Base-by-base conservation (phyloP, 2,797 vertebrate species). In the Pseudomugil tenellus region DNA sequence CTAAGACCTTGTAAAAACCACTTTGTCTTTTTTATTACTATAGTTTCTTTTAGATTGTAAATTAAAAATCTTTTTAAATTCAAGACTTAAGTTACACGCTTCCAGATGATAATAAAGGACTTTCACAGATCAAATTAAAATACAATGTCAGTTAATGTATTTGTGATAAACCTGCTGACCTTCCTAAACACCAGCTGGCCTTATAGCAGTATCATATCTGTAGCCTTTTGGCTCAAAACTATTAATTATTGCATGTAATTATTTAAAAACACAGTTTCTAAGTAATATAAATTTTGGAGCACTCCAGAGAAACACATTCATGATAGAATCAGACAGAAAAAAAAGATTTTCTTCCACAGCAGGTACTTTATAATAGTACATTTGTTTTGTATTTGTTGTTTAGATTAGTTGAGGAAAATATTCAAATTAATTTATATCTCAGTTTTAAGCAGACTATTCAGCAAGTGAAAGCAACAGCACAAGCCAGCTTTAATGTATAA, bases 401-500 rank as follows among this genome's bases (percentile, higher is more conserved):
- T 26, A 1, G 13, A 26, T 1, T 60, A 65, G 26, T 41, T 16
- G 10, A 23, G 16, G 39, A 0, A 17, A 26, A 52, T 41, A 21
- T 71, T 58, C 1, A 62, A 73, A 58, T 35, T 6, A 26, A 12
- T 3, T 13, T 19, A 11, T 8, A 13, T 37, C 3, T 66, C 54
- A 19, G 63, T 79, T 53, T 73, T 35, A 53, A 76, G 13, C 6
- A 16, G 21, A 54, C 0, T 25, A 11, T 63, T 66, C 31, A 61
- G 31, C 13, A 2, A 5, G 32, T 41, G 43, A 63, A 74, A 68
- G 37, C 71, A 32, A 52, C 37, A 58, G 55, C 69, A 79, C 41
- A 41, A 34, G 37, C 49, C 64, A 48, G 43, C 68, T 70, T 72
- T 80, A 67, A 80, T 77, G 67, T 80, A 41, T 56, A 80, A 83